Conservation (phyloP, 2,888 invertebrate genomes). For the Adineta ricciae region DNA sequence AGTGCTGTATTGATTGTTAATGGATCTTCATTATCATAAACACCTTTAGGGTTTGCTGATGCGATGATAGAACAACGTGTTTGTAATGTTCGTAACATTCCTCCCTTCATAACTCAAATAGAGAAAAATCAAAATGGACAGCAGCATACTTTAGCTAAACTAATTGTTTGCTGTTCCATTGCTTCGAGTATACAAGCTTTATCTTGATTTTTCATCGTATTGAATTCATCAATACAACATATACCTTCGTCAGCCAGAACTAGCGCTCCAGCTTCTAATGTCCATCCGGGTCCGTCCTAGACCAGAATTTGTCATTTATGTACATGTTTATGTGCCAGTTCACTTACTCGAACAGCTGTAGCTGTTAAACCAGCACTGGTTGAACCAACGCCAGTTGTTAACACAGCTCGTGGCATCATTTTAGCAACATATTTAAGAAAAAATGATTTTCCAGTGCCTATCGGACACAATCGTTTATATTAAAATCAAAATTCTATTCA, state of each 20-base stretch:
- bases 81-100: conserved; percentile 73
- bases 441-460: conserved; percentile 70
- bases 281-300: conserved; percentile 31
- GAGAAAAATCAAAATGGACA: not conserved
- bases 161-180: conserved; percentile 86
- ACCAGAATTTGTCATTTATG: not conserved
- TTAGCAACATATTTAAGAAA: conserved; percentile 64
- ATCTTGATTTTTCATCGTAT: conserved; percentile 70
- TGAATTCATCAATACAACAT: conserved; percentile 82
- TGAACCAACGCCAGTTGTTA: conserved; percentile 75
- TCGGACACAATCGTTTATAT: not conserved
- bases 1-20: conserved; percentile 62
- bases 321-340: too few relatives aligned
- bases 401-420: conserved; percentile 64
- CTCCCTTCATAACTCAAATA: conserved; percentile 57
- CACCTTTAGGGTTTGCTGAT: conserved; percentile 73
- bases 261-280: conserved; percentile 54
- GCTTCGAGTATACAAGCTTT: conserved; percentile 77
- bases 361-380: conserved; percentile 79
- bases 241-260: conserved; percentile 78
- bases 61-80: conserved; percentile 73
- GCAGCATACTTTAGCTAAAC: conserved; percentile 67
- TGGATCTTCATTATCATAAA: conserved; percentile 47
- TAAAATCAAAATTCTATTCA: conserved; percentile 35
- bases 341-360: conserved; percentile 55